phyloP scores from a whole-genome alignment of 2,888 invertebrate genomes.

The Cephus runcator region DNA sequence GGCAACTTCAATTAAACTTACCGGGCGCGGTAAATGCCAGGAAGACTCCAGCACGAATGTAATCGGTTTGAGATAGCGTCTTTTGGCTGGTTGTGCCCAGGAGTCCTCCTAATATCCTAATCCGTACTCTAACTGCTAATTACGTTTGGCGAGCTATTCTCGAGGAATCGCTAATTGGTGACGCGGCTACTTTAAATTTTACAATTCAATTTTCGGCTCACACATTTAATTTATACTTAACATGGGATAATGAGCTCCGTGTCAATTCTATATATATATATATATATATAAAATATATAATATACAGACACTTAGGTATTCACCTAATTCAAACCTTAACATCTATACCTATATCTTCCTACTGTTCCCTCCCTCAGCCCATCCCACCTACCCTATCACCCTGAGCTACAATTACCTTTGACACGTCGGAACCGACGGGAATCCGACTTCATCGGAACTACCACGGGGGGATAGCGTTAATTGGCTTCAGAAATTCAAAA shows the following conservation, averaged over 20 bases:
- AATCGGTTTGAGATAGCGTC: background rate
- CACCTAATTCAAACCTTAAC: background rate
- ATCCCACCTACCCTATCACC: background rate
- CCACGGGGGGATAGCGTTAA: background rate
- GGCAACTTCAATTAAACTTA: background rate
- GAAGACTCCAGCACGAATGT: background rate
- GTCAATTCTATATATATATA: background rate
- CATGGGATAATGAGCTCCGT: background rate
- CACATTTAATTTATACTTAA: background rate
- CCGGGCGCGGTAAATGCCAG: background rate
- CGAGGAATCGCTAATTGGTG: background rate
- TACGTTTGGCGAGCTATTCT: background rate
- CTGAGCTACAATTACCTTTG: background rate
- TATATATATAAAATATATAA: background rate
- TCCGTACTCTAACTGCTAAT: constrained; percentile 1
- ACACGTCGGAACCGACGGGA: background rate
- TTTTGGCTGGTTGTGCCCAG: background rate
- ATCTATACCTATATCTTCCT: background rate
- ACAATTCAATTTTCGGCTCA: background rate
- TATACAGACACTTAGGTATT: background rate
- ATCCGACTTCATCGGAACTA: background rate
- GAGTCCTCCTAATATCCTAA: background rate
- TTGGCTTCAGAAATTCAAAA: background rate
- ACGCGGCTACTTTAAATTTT: background rate
- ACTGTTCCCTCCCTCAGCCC: background rate